Base-by-base conservation (phyloP, 2,113 vertebrate genomes). In the Oreochromis niloticus region DNA sequence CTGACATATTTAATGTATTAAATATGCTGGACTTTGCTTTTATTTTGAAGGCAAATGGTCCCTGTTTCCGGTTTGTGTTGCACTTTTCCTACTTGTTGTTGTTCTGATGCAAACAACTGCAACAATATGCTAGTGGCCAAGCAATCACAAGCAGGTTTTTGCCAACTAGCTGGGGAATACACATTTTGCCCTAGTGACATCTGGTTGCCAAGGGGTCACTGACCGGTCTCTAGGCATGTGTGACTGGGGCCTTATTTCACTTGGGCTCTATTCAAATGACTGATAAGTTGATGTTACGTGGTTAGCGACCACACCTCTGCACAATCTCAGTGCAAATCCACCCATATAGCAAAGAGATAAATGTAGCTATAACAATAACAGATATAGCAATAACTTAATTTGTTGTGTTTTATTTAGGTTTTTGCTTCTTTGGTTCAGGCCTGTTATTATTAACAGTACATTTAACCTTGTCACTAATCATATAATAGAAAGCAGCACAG, bases 401-500 rank as follows among this genome's bases (percentile, higher is more conserved):
- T 88, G 57, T 61, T 88, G 85, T 86, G 86, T 81, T 90, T 92
- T 90, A 93, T 95, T 93, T 94, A 88, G 93, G 85, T 68, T 94
- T 91, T 89, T 66, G 91, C 86, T 86, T 88, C 80, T 90, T 89
- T 52, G 88, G 92, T 89, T 57, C 81, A 48, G 92, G 94, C 89
- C 85, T 93, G 91, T 92, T 92, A 94, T 93, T 94, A 90, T 92
- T 93, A 88, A 91, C 39, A 71, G 22, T 46, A 46, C 39, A 24
- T 39, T 71, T 71, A 71, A 71, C 66, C 66, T 71, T 6, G 36
- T 71, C 36, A 71, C 66, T 46, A 73, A 73, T 17, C 39, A 43
- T 73, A 10, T 73, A 73, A 10, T 46, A 46, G 66, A 43, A 24
- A 71, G 68, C 22, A 73, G 41, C 68, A 46, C 0, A 1, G 41